phyloP scores from a whole-genome alignment of 2,888 invertebrate species.

The Cistogaster globosa region DNA sequence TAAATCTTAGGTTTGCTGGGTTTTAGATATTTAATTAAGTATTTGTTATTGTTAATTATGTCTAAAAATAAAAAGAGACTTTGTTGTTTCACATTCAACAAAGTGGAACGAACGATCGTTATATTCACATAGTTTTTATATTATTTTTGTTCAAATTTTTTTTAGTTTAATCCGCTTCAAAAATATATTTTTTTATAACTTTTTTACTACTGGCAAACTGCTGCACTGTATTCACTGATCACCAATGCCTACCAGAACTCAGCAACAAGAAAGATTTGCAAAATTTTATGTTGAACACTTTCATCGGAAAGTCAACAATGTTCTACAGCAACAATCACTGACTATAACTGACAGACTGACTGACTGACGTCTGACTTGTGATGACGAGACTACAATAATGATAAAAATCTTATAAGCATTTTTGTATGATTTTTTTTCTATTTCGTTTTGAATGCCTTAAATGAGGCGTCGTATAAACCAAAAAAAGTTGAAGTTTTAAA shows the following conservation, averaged over 20 bases:
- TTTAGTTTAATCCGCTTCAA: no score
- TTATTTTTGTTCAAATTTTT: no score
- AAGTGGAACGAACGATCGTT: conserved; percentile 47
- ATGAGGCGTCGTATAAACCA: conserved; percentile 15
- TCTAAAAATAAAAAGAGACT: conserved; percentile 2
- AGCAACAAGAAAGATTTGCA: not conserved
- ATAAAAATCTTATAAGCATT: conserved; percentile 43
- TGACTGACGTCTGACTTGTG: conserved; percentile 14
- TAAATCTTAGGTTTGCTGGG: not conserved
- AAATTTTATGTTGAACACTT: conserved; percentile 3
- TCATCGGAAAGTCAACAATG: conserved; percentile 23
- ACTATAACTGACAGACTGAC: conserved; percentile 4
- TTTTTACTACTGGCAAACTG: not conserved
- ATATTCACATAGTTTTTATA: no score
- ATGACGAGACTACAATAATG: conserved; percentile 49
- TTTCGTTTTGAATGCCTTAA: conserved; percentile 4
- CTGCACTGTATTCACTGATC: conserved; percentile 24
- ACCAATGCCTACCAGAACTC: conserved; percentile 46
- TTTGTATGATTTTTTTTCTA: conserved; percentile 13
- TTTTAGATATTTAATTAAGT: not conserved
- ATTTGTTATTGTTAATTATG: conserved; percentile 7
- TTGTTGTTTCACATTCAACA: conserved; percentile 38
- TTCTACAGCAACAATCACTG: conserved; percentile 3
- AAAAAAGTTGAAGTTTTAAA: not conserved
- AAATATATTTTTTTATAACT: not conserved